phyloP scores from a whole-genome alignment of 2,113 vertebrate species.

The Anhinga anhinga region DNA sequence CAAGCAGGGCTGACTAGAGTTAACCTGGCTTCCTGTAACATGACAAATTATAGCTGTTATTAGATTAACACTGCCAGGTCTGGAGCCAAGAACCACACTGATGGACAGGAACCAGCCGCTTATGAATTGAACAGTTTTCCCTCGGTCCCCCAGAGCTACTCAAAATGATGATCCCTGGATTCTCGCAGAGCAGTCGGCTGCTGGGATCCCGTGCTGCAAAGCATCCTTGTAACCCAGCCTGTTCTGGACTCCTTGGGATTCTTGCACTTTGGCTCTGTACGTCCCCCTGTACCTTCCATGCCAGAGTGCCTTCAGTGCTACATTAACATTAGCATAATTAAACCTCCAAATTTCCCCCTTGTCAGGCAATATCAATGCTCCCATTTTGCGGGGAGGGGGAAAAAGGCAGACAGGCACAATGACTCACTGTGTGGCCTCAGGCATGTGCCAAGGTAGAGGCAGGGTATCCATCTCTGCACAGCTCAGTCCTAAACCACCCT shows the following conservation, averaged over 20 bases:
- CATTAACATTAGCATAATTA: not conserved
- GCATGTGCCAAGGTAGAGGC: not conserved
- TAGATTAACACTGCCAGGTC: not conserved
- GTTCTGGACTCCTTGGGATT: not conserved
- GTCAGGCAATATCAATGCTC: not conserved
- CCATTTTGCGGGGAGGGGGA: not conserved
- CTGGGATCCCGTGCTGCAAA: not conserved
- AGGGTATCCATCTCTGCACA: not conserved
- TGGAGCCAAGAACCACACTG: not conserved
- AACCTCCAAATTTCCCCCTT: not conserved
- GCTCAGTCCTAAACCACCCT: not conserved
- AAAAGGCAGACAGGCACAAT: not conserved
- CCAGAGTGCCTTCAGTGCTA: not conserved
- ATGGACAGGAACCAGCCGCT: not conserved
- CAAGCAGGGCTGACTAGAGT: too few relatives aligned
- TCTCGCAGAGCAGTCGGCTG: not conserved
- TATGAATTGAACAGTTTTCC: not conserved
- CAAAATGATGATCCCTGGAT: not conserved
- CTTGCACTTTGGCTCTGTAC: not conserved
- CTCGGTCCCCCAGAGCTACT: not conserved
- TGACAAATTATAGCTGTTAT: not conserved
- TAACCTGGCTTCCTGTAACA: not conserved
- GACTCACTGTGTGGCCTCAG: not conserved
- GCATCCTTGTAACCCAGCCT: not conserved
- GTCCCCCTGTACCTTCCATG: not conserved